Conservation (phyloP, 2,888 invertebrate species). For the Luperina testacea region DNA sequence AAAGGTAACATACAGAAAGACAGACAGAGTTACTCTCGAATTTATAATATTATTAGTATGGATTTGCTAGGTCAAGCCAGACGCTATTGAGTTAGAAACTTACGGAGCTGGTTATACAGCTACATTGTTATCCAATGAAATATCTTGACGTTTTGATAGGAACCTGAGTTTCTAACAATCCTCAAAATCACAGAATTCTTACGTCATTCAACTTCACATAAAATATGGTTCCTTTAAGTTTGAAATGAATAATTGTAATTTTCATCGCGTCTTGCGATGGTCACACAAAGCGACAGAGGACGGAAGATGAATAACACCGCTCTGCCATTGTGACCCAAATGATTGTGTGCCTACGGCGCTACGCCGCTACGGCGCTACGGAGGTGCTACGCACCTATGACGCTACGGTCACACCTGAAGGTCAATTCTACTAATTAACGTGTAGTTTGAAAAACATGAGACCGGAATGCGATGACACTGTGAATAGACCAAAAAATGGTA, state of each 20-base stretch:
- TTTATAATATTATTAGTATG: too few species aligned
- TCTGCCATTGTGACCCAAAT: slow-evolving; percentile 65
- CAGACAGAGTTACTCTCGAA: too few species aligned
- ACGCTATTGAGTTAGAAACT: not conserved
- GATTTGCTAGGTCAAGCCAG: not conserved
- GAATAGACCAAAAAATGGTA: too few species aligned
- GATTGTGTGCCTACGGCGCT: slow-evolving; percentile 66
- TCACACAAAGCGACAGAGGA: slow-evolving; percentile 52
- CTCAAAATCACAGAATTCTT: not conserved
- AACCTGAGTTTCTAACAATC: not conserved
- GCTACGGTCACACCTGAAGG: slow-evolving; percentile 61
- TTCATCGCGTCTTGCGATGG: slow-evolving; percentile 54
- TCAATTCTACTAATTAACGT: too few species aligned
- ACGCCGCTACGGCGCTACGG: slow-evolving; percentile 31
- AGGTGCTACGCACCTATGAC: slow-evolving; percentile 39
- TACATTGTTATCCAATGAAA: slow-evolving; percentile 3
- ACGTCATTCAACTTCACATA: slow-evolving; percentile 21
- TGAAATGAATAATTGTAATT: slow-evolving; percentile 51
- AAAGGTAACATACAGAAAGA: too few species aligned
- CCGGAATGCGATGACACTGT: too few species aligned
- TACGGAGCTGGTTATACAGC: not conserved
- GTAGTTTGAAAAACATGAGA: too few species aligned
- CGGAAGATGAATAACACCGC: slow-evolving; percentile 66
- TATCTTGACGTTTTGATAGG: not conserved
- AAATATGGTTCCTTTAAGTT: slow-evolving; percentile 30